Evolutionary conservation across 2,113 vertebrate species (phyloP).

Genomic region (Ancistrus triradiatus): DNA sequence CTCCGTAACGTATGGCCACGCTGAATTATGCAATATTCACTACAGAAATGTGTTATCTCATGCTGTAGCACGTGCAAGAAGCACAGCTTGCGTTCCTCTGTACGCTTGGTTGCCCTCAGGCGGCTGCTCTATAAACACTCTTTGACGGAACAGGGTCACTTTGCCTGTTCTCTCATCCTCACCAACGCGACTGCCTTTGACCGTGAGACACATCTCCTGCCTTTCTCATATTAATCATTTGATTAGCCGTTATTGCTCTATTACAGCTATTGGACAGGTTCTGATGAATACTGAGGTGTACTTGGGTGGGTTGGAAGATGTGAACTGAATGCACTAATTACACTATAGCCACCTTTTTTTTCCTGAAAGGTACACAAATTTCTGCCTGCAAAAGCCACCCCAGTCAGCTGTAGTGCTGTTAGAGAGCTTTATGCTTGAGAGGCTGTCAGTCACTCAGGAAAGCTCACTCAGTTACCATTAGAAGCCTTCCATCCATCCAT

Average conservation of each 20-base stretch:
- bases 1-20: not conserved
- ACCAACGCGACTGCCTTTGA: slow-evolving; percentile 20
- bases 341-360: no score
- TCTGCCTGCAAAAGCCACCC: no score
- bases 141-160: slow-evolving; percentile 63
- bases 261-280: not conserved
- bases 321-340: no score
- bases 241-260: not conserved
- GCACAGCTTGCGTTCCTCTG: slow-evolving; percentile 41
- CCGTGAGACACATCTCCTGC: not conserved
- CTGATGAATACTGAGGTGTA: no score
- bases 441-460: no score
- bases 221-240: not conserved
- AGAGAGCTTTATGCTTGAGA: no score
- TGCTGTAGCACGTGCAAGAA: slow-evolving; percentile 25
- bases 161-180: slow-evolving; percentile 23
- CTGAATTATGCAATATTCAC: slow-evolving; percentile 25
- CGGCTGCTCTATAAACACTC: slow-evolving; percentile 47
- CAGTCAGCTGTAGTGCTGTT: no score
- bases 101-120: slow-evolving; percentile 44
- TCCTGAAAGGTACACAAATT: no score
- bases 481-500: no score
- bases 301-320: no score
- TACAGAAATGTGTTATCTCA: slow-evolving; percentile 33
- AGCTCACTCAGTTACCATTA: no score